Evolutionary conservation across 2,113 vertebrate species (phyloP).

Genomic region (Vireo altiloquus): DNA sequence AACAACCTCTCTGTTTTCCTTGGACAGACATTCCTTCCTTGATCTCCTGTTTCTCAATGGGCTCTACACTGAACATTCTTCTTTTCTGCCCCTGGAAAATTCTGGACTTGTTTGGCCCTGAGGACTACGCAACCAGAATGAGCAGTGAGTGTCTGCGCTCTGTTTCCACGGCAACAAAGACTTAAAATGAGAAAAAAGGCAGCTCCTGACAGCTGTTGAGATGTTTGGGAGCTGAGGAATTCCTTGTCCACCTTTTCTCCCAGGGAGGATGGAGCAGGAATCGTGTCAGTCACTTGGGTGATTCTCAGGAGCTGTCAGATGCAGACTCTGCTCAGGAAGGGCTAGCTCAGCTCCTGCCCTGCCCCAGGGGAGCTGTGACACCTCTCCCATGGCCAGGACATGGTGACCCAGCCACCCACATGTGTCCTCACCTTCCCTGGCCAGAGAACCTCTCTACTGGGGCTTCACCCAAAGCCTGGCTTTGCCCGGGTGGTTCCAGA

Average conservation of each 20-base stretch:
- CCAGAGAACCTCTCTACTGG: neutral
- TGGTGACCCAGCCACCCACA: neutral
- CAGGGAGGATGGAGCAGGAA: neutral
- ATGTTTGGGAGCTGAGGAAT: neutral
- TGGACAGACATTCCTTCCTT: neutral
- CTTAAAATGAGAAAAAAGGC: neutral
- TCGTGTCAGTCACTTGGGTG: rapidly evolving
- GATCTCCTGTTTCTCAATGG: neutral
- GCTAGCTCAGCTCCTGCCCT: rapidly evolving
- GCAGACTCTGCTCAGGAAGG: rapidly evolving
- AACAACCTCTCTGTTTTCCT: neutral
- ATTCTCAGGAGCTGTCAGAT: rapidly evolving
- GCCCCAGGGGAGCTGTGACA: rapidly evolving
- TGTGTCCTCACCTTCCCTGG: neutral
- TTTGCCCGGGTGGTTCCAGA: neutral
- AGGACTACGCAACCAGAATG: neutral
- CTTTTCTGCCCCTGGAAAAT: neutral
- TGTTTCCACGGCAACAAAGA: neutral
- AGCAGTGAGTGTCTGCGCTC: neutral
- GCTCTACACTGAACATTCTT: neutral
- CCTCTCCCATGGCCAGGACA: neutral
- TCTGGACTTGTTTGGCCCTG: neutral
- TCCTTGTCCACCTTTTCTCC: neutral
- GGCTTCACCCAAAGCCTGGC: neutral
- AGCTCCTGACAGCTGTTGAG: neutral